phyloP scores from a whole-genome alignment of 1,140 invertebrate species.

The Rhagoletis pomonella region DNA sequence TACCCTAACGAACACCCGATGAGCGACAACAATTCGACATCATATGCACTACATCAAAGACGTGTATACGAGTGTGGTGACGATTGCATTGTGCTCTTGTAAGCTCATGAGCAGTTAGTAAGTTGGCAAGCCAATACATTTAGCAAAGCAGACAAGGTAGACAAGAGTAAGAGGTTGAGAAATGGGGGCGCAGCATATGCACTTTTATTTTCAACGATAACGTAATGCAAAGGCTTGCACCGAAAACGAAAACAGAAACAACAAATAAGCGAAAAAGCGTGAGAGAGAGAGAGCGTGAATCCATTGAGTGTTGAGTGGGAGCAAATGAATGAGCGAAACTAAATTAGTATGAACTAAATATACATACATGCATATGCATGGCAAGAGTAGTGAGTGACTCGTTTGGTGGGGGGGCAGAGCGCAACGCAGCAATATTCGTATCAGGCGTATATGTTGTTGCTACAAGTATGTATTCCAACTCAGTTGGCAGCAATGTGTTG shows the following conservation, averaged over 20 bases:
- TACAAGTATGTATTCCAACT: neutral
- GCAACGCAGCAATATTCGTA: neutral
- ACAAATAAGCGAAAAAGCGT: neutral
- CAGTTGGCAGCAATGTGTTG: constrained; percentile 27
- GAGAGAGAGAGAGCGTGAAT: neutral
- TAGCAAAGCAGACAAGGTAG: neutral
- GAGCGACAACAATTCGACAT: neutral
- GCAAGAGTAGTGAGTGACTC: neutral
- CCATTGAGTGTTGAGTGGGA: constrained; percentile 30
- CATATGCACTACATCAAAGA: neutral
- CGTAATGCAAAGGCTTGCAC: constrained; percentile 34
- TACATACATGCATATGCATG: neutral
- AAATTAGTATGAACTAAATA: too few relatives aligned
- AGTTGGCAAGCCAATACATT: neutral
- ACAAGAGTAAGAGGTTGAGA: neutral
- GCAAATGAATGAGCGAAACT: neutral
- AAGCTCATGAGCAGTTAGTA: neutral
- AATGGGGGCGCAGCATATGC: constrained; percentile 49
- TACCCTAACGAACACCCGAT: neutral
- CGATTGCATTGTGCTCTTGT: neutral
- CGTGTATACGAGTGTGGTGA: neutral
- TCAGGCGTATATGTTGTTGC: neutral
- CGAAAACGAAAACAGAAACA: constrained; percentile 4
- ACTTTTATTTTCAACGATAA: constrained; percentile 56
- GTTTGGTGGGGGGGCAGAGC: neutral